These are phyloP conservation scores for Catotricha subobsoleta DNA, from an alignment of 2,888 invertebrate genomes.

Conservation along the genomic window DNA sequence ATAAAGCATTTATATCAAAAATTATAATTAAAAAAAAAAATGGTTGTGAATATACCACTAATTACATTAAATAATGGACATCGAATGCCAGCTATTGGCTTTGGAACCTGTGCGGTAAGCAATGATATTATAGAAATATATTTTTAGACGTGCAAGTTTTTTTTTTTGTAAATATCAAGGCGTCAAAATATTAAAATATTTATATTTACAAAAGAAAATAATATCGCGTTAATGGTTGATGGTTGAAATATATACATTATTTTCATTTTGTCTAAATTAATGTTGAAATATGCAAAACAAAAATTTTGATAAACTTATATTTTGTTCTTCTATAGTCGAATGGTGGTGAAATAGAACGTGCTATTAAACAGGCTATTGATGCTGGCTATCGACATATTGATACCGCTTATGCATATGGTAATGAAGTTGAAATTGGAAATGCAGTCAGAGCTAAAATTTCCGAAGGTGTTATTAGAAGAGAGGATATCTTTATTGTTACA, in stretches of 20 bases:
- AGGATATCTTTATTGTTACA: constrained; percentile 48
- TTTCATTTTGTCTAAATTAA: no score
- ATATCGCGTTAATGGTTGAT: no score
- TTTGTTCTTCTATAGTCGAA: constrained; percentile 36
- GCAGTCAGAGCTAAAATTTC: constrained; percentile 41
- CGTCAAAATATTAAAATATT: no score
- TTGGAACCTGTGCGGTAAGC: constrained; percentile 4
- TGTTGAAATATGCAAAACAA: background rate
- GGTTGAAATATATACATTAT: no score
- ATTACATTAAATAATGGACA: constrained; percentile 5
- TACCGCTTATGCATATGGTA: constrained; percentile 43
- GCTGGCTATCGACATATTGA: constrained; percentile 56
- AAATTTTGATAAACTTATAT: background rate
- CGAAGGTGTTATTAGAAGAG: constrained; percentile 44
- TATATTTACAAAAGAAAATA: no score
- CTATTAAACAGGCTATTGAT: constrained; percentile 52
- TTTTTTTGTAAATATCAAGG: no score
- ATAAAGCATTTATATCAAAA: no score
- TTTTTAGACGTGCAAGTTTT: no score
- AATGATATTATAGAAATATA: background rate
- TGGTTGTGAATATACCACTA: background rate
- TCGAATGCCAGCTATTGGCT: constrained; percentile 4
- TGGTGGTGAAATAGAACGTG: constrained; percentile 42
- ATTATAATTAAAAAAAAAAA: no score
- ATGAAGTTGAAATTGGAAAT: constrained; percentile 48